These are phyloP conservation scores for Lepisosteus oculatus DNA, from an alignment of 2,113 vertebrate genomes.

Conservation along the genomic window DNA sequence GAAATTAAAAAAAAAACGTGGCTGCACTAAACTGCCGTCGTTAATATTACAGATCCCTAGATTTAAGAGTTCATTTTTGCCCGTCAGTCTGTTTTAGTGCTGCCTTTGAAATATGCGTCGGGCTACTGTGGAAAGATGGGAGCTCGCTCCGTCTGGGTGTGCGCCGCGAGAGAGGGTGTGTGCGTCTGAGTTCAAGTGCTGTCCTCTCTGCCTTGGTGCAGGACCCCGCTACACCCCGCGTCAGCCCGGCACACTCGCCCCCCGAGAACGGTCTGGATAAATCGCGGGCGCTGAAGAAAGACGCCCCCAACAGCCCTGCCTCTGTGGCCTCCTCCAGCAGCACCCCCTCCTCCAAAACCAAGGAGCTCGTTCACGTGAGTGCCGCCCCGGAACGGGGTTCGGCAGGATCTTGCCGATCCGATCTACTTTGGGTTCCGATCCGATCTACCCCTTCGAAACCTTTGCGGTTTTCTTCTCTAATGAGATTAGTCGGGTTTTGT, in stretches of 20 bases:
- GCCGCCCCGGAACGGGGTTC: conserved; percentile 25
- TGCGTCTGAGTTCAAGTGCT: background rate
- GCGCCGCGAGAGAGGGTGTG: too few relatives aligned
- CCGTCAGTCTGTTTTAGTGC: too few relatives aligned
- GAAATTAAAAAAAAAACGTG: too few relatives aligned
- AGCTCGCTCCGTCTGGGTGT: too few relatives aligned
- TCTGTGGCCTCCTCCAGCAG: conserved; percentile 94
- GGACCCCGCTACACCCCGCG: conserved; percentile 87
- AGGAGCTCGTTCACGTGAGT: conserved; percentile 87
- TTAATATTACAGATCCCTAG: too few relatives aligned
- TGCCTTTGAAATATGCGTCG: too few relatives aligned
- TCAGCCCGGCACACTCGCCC: conserved; percentile 88
- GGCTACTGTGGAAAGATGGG: too few relatives aligned
- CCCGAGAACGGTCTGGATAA: conserved; percentile 94
- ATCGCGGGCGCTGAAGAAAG: conserved; percentile 82
- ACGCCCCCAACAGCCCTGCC: conserved; percentile 89
- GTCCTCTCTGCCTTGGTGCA: conserved; percentile 43
- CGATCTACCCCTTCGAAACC: too few relatives aligned
- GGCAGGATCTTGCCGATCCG: too few relatives aligned
- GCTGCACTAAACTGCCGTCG: too few relatives aligned
- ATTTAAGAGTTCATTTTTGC: background rate
- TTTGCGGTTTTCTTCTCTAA: conserved; percentile 30
- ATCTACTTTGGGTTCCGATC: too few relatives aligned
- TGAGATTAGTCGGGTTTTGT: conserved; percentile 61
- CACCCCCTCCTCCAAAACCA: conserved; percentile 94